Base-by-base conservation (phyloP, 2,797 vertebrate species). In the Babyrousa celebensis region DNA sequence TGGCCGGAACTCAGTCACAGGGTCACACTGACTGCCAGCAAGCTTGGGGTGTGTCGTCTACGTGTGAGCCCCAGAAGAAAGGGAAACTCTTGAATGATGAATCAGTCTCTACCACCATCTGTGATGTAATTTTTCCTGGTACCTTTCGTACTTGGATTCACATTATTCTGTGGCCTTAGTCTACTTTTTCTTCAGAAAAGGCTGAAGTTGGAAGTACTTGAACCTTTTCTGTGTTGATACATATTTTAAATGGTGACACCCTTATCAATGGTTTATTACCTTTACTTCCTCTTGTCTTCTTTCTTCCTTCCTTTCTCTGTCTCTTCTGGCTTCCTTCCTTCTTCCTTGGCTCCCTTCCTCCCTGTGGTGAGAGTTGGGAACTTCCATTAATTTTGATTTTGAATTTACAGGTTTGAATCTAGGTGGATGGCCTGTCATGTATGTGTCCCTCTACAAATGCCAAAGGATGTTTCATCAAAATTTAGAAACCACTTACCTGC, bases 361-460 rank as follows among this genome's bases (percentile, higher is more conserved):
- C 54, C 32, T 58, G 62, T 58, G 12, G 78, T 78, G 65, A 68
- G 27, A 79, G 6, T 62, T 71, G 58, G 67, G n/a, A 36, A 74
- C 94, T 79, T 85, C 18, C 52, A n/a, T 82, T 91, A 56, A 60
- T 72, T 94, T 83, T 77, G 36, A 74, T 89, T 82, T 32, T 70
- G 95, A 20, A 32, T 90, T 93, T 77, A 32, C 14, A 95, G 18
- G 10, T 52, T 83, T 90, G 60, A 79, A 63, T 93, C 84, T 36
- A 94, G 25, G 62, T 68, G 71, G 3, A 25, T 90, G 11, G 82
- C 10, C 36, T 96, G 95, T 94, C 10, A 58, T 84, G 36, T 77
- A 63, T 82, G 87, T 87, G 27, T 88, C 65, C 11, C 17, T 70
- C 65, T 92, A 63, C 52, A 91, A 88, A 67, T 67, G 17, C 72